Base-by-base conservation (phyloP, 2,888 invertebrate species). In the Eupithecia pulchellata region DNA sequence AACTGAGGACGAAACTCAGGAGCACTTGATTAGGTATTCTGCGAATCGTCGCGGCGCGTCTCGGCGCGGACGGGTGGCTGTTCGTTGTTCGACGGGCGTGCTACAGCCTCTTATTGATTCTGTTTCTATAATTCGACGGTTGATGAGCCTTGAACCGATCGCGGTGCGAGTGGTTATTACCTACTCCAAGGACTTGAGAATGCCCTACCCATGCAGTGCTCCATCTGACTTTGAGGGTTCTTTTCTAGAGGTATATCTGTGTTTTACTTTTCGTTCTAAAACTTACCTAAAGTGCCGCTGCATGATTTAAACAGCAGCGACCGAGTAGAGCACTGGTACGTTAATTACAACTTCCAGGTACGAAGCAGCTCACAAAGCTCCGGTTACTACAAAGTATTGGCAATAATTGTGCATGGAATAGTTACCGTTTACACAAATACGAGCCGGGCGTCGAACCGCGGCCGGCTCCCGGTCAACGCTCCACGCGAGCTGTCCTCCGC, bases 381-480 rank as follows among this genome's bases (percentile, higher is more conserved):
- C 27, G 25, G 32, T 58, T 60, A 42, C 34, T 61, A 61, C 29
- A 42, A 42, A 30, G 30, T 60, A 25, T 25, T 63, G 58, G 62
- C 72, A 73, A 64, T 65, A 73, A 73, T 73, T 69, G 71, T 73
- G 75, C 71, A 79, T 77, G 75, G 78, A 81, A 83, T 86, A 87
- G 87, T 89, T 88, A 89, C 89, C 89, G 85, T 86, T 84, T 81
- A 82, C 83, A 85, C 82, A 81, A 82, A 82, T 79, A 83, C 77
- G 77, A 75, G 63, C 71, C 81, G 83, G 84, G 79, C 86, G 84
- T 83, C 83, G 86, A 83, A 83, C 88, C 79, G 86, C 85, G 84
- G 25, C 11, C 87, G 79, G 86, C 85, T 78, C 81, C 85, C 90
- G 90, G 89, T 89, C 91, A 88, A 89, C 88, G 90, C 88, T 47